Percentiles rank a stretch among this genome's conserved stretches.
Evolutionary conservation across 2,888 invertebrate species (phyloP).

Genomic region (Pandemis heparana): DNA sequence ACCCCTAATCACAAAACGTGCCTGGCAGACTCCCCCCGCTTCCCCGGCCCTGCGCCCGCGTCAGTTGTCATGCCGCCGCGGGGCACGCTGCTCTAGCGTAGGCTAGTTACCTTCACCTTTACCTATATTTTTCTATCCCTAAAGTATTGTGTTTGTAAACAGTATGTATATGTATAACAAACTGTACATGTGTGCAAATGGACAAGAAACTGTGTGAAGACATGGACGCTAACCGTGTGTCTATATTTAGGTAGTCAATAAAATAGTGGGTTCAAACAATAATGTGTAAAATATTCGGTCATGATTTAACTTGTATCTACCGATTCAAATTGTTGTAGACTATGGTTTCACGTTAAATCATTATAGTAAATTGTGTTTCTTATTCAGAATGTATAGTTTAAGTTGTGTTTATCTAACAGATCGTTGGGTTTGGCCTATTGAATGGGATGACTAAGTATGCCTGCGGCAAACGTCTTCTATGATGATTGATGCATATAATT

Average conservation of each 20-base stretch:
- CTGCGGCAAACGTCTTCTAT: not conserved
- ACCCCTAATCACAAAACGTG: not conserved
- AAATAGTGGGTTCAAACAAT: not conserved
- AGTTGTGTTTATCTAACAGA: no score
- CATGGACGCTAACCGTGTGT: not conserved
- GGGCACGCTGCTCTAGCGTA: not conserved
- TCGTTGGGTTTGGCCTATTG: not conserved
- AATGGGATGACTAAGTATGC: not conserved
- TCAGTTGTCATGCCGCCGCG: constrained; percentile 2
- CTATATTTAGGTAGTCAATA: not conserved
- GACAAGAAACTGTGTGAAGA: not conserved
- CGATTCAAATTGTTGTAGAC: no score
- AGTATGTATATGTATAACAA: not conserved
- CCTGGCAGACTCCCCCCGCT: not conserved
- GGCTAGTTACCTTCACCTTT: not conserved
- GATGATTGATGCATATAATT: no score
- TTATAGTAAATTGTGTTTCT: no score
- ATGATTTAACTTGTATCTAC: not conserved
- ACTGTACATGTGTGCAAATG: not conserved
- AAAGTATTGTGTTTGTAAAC: not conserved
- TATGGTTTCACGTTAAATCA: no score
- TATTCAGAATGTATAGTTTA: no score
- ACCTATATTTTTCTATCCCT: not conserved
- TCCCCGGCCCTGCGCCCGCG: not conserved
- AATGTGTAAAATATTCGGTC: not conserved